Base-by-base conservation (phyloP, 2,797 vertebrate species). In the Pagetopsis macropterus region DNA sequence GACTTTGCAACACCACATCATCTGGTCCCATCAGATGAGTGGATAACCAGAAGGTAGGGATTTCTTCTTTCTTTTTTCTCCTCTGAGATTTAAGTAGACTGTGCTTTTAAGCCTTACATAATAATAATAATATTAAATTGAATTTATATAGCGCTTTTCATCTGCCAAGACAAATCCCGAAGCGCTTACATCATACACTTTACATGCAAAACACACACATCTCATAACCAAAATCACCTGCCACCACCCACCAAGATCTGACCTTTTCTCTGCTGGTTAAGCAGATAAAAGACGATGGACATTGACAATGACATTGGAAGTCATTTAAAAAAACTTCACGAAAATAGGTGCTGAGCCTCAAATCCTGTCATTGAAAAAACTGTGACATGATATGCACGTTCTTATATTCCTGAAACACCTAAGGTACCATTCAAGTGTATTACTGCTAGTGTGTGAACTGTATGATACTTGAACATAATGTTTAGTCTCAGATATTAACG, bases 21-120 rank as follows among this genome's bases (percentile, higher is more conserved):
- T 91, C 89, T 93, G 89, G 82, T 86, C 81, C 86, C 88, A 89
- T 90, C 84, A 91, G 82, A 91, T 58, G 81, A 76, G 64, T 56
- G 70, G 85, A 89, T 90, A 87, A 92, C 55, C 81, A 76, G 78
- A 80, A 75, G 67, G 70, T 71, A 79, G 50, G 64, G 45, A 41
- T 61, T 83, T 70, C 72, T 71, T 75, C 79, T 63, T 76, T 75
- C 37, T 72, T 80, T 50, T 65, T 33, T 68, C 75, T 80, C 73
- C 69, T 67, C 27, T 16, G 50, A 77, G 59, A 77, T 81, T 84
- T 58, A 46, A 55, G 72, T 52, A 48, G 73, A 63, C 72, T 67
- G 74, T 77, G 62, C 63, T 84, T 90, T 84, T 90, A 86, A 92
- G 90, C 83, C 77, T 64, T 27, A 49, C 27, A 27, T 27, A 27